Conservation (phyloP, 2,113 vertebrate species). For the Thalassarche chlororhynchos region DNA sequence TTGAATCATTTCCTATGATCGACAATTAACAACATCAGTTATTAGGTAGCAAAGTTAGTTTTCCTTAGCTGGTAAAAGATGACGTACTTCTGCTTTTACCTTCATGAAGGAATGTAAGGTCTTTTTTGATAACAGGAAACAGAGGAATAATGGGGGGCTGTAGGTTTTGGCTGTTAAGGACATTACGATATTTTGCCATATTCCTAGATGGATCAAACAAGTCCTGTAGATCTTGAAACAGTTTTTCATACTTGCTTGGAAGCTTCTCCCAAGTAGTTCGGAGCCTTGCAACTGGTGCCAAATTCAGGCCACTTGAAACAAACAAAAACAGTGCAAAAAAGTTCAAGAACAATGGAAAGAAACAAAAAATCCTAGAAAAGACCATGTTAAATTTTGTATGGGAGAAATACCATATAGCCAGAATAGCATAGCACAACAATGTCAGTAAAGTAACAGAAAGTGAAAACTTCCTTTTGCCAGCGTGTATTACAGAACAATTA, state of each 20-base stretch:
- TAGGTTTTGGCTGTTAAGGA: conserved; percentile 96
- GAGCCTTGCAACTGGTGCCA: conserved; percentile 95
- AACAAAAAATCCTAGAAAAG: neutral
- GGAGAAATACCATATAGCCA: neutral
- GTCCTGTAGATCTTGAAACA: conserved; percentile 97
- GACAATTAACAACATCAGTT: neutral
- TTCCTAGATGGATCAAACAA: conserved; percentile 98
- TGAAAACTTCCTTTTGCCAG: neutral
- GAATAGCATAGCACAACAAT: neutral
- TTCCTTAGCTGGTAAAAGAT: neutral
- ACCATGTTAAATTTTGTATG: neutral
- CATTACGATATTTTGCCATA: conserved; percentile 98
- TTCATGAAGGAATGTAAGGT: conserved; percentile 98
- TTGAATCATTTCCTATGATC: conserved; percentile 92
- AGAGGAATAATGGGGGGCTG: conserved; percentile 97
- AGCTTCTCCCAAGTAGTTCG: conserved; percentile 98
- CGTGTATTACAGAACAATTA: neutral
- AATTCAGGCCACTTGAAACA: conserved; percentile 88
- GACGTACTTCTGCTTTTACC: conserved; percentile 69
- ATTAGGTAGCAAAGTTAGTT: neutral
- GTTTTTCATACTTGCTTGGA: conserved; percentile 97
- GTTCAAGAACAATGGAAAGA: neutral
- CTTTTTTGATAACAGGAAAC: conserved; percentile 99
- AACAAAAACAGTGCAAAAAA: neutral
- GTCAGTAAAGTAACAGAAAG: neutral